Percentiles rank a stretch among this genome's conserved stretches.
Conservation (phyloP, 2,888 invertebrate genomes). For the Caenorhabditis sp. region DNA sequence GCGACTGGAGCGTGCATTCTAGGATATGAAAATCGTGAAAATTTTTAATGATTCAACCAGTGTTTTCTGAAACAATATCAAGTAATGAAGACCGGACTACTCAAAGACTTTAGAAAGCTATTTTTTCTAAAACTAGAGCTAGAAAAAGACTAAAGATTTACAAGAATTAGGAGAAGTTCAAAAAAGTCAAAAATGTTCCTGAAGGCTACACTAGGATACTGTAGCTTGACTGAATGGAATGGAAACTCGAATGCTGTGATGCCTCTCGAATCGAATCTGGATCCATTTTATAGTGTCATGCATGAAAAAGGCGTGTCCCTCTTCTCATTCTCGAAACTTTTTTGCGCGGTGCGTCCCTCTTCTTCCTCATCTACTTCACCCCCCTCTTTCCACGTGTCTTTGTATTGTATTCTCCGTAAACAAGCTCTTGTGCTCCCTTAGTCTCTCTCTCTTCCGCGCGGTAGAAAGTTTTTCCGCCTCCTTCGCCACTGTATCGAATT, state of each 20-base stretch:
- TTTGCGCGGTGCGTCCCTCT: slow-evolving; percentile 24
- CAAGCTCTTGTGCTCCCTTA: too few species aligned
- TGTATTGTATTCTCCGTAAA: slow-evolving; percentile 50
- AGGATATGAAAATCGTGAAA: too few species aligned
- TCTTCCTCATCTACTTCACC: slow-evolving; percentile 13
- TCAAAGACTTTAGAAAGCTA: too few species aligned
- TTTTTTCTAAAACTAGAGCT: too few species aligned
- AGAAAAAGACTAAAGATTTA: too few species aligned
- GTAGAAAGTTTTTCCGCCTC: slow-evolving; percentile 32
- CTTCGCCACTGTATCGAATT: slow-evolving; percentile 44
- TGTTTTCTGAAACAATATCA: too few species aligned
- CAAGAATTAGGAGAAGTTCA: too few species aligned
- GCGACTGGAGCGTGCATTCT: too few species aligned
- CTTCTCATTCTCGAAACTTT: slow-evolving; percentile 40
- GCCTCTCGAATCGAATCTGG: slow-evolving; percentile 15
- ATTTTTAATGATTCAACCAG: too few species aligned
- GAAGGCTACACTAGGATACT: not conserved
- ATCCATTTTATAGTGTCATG: slow-evolving; percentile 44
- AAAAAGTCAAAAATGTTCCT: not conserved
- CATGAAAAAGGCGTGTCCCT: slow-evolving; percentile 33
- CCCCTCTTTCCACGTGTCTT: slow-evolving; percentile 26
- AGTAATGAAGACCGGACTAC: too few species aligned
- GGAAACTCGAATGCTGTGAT: slow-evolving; percentile 19
- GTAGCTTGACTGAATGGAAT: not conserved
- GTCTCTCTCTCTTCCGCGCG: slow-evolving; percentile 29